phyloP scores from a whole-genome alignment of 1,140 invertebrate genomes.

The Belonocnema kinseyi region DNA sequence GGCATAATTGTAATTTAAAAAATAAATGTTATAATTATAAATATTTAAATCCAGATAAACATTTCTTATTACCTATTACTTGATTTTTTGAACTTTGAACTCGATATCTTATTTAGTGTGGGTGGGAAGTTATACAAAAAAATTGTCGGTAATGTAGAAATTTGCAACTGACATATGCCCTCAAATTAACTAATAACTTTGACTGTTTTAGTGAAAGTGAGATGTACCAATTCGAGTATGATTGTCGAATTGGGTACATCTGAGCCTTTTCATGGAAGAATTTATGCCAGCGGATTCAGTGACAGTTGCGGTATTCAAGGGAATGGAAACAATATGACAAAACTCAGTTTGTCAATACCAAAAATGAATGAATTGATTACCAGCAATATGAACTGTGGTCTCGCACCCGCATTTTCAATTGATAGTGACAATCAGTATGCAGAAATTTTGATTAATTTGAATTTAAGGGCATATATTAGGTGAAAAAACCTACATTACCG shows the following conservation, averaged over 20 bases:
- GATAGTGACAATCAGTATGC: constrained; percentile 63
- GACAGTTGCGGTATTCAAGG: constrained; percentile 73
- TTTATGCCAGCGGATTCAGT: constrained; percentile 73
- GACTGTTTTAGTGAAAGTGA: constrained; percentile 72
- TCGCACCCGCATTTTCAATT: constrained; percentile 64
- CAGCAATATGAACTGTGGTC: constrained; percentile 59
- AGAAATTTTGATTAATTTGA: neutral
- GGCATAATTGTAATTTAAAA: no score
- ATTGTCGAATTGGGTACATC: constrained; percentile 72
- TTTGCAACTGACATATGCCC: no score
- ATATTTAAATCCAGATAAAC: no score
- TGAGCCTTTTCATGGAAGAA: constrained; percentile 75
- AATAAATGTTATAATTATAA: no score
- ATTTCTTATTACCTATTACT: no score
- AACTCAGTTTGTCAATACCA: constrained; percentile 68
- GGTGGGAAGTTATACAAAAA: no score
- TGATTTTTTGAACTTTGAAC: no score
- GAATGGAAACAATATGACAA: constrained; percentile 68
- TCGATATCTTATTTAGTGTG: no score
- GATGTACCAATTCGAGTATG: constrained; percentile 73
- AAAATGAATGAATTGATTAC: constrained; percentile 43
- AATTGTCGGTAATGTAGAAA: no score
- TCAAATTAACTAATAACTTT: constrained; percentile 7
- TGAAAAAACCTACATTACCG: no score
- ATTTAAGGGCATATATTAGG: no score